Percentiles rank a stretch among this genome's conserved stretches.
Conservation (phyloP, 2,888 invertebrate species). For the Brachypalpus laphriformis region DNA sequence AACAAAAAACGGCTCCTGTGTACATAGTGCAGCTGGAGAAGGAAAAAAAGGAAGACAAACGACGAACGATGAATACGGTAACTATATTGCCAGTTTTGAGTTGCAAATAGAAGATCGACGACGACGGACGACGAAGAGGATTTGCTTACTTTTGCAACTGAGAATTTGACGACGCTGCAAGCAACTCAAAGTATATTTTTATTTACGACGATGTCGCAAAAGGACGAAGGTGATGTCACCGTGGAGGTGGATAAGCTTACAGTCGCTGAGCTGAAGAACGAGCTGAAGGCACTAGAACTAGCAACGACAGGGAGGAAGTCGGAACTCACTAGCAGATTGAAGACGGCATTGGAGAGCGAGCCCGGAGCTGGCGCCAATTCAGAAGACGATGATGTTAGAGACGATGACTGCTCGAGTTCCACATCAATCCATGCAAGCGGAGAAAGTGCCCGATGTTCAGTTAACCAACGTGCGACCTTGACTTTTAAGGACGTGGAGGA, state of each 20-base stretch:
- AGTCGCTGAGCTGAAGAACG: background rate
- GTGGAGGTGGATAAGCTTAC: constrained; percentile 9
- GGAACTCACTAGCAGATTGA: constrained; percentile 7
- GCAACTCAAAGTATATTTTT: background rate
- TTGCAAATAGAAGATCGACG: too few species aligned
- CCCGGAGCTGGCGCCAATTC: constrained; percentile 4
- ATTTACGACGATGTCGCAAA: background rate
- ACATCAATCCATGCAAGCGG: background rate
- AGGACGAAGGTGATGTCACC: background rate
- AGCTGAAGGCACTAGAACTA: background rate
- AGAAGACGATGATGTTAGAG: background rate
- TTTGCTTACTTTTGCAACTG: too few species aligned
- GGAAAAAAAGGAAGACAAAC: background rate
- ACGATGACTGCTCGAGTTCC: constrained; percentile 6
- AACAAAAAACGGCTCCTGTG: too few species aligned
- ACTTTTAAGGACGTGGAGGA: constrained; percentile 29
- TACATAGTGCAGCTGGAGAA: background rate
- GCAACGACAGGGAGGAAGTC: constrained; percentile 8
- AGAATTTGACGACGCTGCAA: too few species aligned
- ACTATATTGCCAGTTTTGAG: too few species aligned
- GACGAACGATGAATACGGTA: too few species aligned
- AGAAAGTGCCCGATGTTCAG: constrained; percentile 9
- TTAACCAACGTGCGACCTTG: background rate
- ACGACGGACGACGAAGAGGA: too few species aligned
- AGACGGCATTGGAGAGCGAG: constrained; percentile 5